phyloP scores from a whole-genome alignment of 2,888 invertebrate genomes.

The Cantharis rufa region DNA sequence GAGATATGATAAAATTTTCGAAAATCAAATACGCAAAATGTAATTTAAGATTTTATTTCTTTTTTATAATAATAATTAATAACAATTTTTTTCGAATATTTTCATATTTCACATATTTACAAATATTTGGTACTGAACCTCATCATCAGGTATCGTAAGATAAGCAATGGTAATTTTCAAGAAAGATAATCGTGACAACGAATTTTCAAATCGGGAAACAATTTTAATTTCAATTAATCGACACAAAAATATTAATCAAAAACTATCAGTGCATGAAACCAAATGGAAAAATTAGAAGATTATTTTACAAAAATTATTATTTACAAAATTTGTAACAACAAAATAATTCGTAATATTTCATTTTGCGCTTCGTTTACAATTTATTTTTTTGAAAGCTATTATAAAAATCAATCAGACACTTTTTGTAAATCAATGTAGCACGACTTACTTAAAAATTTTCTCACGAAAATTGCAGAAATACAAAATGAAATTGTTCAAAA shows the following conservation, averaged over 20 bases:
- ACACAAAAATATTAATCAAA: constrained; percentile 10
- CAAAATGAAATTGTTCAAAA: not conserved
- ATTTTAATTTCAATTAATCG: not conserved
- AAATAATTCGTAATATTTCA: constrained; percentile 7
- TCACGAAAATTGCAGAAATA: not conserved
- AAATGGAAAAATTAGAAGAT: constrained; percentile 8
- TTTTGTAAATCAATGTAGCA: not conserved
- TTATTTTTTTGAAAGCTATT: not conserved
- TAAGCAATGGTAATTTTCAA: constrained; percentile 30
- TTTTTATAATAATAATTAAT: not conserved
- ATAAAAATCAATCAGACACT: not conserved
- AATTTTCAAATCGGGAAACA: not conserved
- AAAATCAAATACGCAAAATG: not conserved
- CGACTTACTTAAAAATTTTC: not conserved
- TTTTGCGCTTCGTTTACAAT: constrained; percentile 8
- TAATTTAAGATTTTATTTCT: not conserved
- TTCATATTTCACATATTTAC: constrained; percentile 37
- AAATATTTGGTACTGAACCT: constrained; percentile 46
- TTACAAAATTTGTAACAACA: constrained; percentile 15
- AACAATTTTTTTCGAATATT: not conserved
- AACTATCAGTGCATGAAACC: constrained; percentile 23
- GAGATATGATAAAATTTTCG: not conserved
- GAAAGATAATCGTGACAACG: constrained; percentile 6
- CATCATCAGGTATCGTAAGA: constrained; percentile 43
- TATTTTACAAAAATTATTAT: constrained; percentile 22